Base-by-base conservation (phyloP, 2,113 vertebrate genomes). In the Mesitornis unicolor region DNA sequence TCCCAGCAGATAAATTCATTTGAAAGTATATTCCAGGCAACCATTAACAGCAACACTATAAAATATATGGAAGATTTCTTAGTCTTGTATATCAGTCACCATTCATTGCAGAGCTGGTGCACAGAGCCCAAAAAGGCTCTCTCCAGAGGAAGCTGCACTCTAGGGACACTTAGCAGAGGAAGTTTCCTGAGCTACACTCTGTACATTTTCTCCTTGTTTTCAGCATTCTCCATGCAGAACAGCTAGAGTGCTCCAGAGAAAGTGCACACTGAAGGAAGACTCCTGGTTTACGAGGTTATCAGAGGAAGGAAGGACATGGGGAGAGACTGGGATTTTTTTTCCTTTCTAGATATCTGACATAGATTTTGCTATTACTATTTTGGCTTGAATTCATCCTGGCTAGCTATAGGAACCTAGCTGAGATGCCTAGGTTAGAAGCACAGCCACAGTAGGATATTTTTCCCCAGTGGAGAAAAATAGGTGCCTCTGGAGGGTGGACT, bases 111-210 rank as follows among this genome's bases (percentile, higher is more conserved):
- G 42, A 59, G 16, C 3, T 68, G 63, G 51, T 43, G 31, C 42
- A 14, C 12, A 0, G 0, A 51, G 68, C 4, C 16, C n/a, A 54
- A 43, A 47, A 60, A 31, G 18, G 2, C 4, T 71, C 13, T 91
- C 56, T 77, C 9, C 56, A 91, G 47, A 61, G 7, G 15, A 4
- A 51, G 8, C 12, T 74, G n/a, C 13, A 14, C 5, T 20, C 31
- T 7, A 61, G 16, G 35, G 16, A 26, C 24, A 18, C 2, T 3
- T 18, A 24, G 6, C 5, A 36, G 42, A 68, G 4, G 2, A 19
- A 51, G 13, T 65, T 71, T 86, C 26, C 54, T 45, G 36, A 76
- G 11, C 40, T 63, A 16, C 0, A 0, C 3, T 35, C 9, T 56
- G 15, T 14, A 3, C 2, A 38, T 81, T 74, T 77, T 65, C 24